Evolutionary conservation across 2,113 vertebrate genomes (phyloP), one percentile per base, ranked within the genome.

Genomic region (Oenanthe oenanthe): DNA sequence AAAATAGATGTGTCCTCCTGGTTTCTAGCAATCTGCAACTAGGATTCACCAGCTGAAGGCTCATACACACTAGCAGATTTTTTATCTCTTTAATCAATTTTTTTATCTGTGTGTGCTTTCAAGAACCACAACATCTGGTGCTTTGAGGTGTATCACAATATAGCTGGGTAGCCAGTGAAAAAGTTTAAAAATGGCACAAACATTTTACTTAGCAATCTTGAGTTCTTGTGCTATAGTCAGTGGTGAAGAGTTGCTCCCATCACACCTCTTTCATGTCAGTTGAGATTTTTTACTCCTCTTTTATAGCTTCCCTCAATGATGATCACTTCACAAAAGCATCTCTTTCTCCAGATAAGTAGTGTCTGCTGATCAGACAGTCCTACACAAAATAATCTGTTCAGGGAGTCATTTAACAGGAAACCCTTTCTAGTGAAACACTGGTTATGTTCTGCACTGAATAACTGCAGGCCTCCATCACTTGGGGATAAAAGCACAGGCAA

Each of bases 1-100:
- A 96, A 94, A 93, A 93, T 83, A 93, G 54, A 82, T 63, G 6
- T 18, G n/a, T 34, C 51, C 63, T 93, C 67, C 26, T 85, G 38
- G 58, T 70, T 89, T 83, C 25, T 73, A 85, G 63, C 43, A 73
- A 47, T 51, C 67, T 88, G 18, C 82, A 85, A 1, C 9, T 58
- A 94, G 54, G 67, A 73, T 65, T 62, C 29, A 42, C 60, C 42
- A 93, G 62, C 63, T 79, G 58, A 82, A 76, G 32, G 45, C 38
- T 92, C 20, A 68, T 48, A 40, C 2, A 10, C 19, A 51, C 45
- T 57, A 50, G 53, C 25, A 65, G 53, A 17, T 18, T 38, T 87
- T 63, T 71, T 38, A 73, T 83, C 34, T 72, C 11, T 78, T 86
- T 48, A n/a, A 79, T 79, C 24, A 19, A 6, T 1, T 87, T 88